Conservation (phyloP, 2,113 vertebrate genomes). For the Cairina moschata region DNA sequence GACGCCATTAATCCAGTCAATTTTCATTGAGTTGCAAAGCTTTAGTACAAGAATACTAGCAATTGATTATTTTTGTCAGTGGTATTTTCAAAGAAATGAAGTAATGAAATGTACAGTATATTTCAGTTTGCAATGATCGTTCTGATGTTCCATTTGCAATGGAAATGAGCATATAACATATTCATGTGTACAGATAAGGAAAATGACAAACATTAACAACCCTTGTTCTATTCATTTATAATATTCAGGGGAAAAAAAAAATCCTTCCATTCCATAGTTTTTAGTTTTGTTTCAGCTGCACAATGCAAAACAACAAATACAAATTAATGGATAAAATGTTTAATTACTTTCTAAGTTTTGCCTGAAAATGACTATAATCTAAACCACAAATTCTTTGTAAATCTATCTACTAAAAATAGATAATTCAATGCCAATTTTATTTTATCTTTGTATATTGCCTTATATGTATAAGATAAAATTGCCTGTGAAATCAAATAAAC, state of each 20-base stretch:
- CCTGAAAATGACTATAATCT: constrained; percentile 40
- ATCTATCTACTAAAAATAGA: background rate
- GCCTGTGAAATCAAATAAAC: background rate
- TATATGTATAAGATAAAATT: background rate
- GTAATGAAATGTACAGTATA: constrained; percentile 48
- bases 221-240: constrained; percentile 65
- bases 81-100: constrained; percentile 34
- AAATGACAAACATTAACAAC: constrained; percentile 68
- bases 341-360: constrained; percentile 49
- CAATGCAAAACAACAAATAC: constrained; percentile 10
- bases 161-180: constrained; percentile 67
- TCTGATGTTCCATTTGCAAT: constrained; percentile 49
- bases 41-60: background rate
- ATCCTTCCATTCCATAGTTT: constrained; percentile 57
- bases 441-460: background rate
- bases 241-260: constrained; percentile 36
- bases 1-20: background rate
- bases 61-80: constrained; percentile 15
- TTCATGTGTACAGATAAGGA: constrained; percentile 71
- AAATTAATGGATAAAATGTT: constrained; percentile 41
- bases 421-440: background rate
- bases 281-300: constrained; percentile 48
- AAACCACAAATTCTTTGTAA: constrained; percentile 1
- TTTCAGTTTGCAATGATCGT: constrained; percentile 55
- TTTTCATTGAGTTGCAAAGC: constrained; percentile 9